These are phyloP conservation scores for Zophobas morio DNA, from an alignment of 1,140 invertebrate genomes.

Conservation along the genomic window DNA sequence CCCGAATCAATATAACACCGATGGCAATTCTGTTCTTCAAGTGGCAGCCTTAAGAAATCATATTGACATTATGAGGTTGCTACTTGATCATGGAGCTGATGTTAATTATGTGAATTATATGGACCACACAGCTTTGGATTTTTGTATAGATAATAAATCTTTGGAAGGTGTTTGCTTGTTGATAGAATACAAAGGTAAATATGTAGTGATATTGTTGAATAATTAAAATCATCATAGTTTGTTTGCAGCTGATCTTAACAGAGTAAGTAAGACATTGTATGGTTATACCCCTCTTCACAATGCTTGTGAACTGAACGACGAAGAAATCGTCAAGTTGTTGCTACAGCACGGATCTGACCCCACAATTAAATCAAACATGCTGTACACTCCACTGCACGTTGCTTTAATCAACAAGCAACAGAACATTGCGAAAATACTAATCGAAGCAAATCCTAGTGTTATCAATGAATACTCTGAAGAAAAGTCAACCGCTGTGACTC, in stretches of 20 bases:
- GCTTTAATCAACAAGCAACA: not conserved
- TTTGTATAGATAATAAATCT: not conserved
- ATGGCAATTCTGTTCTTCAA: slow-evolving; percentile 11
- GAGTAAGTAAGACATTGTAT: not conserved
- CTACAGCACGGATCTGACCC: not conserved
- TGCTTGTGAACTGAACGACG: not conserved
- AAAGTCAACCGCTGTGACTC: not conserved
- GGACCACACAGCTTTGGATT: not conserved
- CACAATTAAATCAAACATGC: not conserved
- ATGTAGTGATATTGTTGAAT: not conserved
- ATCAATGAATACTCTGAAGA: not conserved
- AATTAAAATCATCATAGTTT: not conserved
- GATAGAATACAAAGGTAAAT: not conserved
- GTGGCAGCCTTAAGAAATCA: not conserved
- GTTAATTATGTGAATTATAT: not conserved
- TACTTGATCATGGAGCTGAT: not conserved
- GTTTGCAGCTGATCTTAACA: slow-evolving; percentile 3
- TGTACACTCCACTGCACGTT: slow-evolving; percentile 1
- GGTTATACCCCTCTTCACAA: not conserved
- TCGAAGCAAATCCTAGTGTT: not conserved
- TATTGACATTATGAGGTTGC: not conserved
- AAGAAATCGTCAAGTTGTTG: not conserved
- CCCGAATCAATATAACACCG: not conserved
- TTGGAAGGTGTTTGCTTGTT: not conserved
- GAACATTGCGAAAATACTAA: not conserved